Evolutionary conservation across 2,797 vertebrate species (phyloP), one percentile per base, ranked within the genome.

Genomic region (Sarcophilus harrisii): DNA sequence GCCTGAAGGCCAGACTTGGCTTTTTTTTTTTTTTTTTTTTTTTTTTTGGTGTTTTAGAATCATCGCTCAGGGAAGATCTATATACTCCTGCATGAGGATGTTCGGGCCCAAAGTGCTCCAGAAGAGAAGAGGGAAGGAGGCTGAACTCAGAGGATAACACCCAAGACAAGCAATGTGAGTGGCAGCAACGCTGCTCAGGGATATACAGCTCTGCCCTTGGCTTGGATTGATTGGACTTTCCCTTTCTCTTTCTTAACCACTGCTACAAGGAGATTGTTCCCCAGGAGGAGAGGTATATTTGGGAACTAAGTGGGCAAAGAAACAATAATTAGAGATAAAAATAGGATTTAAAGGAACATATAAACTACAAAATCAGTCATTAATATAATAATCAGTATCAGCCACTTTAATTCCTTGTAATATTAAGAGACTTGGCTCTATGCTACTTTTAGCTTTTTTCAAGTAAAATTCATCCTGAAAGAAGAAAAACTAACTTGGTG

Each of bases 41-140:
- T n/a, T n/a, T n/a, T 60, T 8, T 38, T 8, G 14, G 60, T 73
- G 5, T 45, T 38, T 73, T 81, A 38, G n/a, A 24, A 81, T 24
- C 6, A 45, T 45, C 6, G 3, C 9, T 45, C 38, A 45, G 73
- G 18, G 21, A 45, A 2, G 32, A 24, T 81, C 73, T 81, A 58
- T 5, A 5, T 1, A 38, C 14, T 45, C n/a, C 9, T 3, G 18
- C 66, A 81, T 24, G 0, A 1, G 2, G 8, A 18, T 0, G n/a
- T 45, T 0, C 8, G 9, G 1, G 38, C 21, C 73, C 18, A 3
- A 81, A 81, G 10, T 81, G 3, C 21, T 81, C 45, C 16, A 45
- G 73, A 81, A 55, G 54, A 55, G 54, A 55, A 5, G 3, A 38
- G 21, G 24, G 73, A 87, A 27, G 38, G 24, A 87, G 38, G 21